phyloP scores from a whole-genome alignment of 2,113 vertebrate genomes.

The Carlito syrichta region DNA sequence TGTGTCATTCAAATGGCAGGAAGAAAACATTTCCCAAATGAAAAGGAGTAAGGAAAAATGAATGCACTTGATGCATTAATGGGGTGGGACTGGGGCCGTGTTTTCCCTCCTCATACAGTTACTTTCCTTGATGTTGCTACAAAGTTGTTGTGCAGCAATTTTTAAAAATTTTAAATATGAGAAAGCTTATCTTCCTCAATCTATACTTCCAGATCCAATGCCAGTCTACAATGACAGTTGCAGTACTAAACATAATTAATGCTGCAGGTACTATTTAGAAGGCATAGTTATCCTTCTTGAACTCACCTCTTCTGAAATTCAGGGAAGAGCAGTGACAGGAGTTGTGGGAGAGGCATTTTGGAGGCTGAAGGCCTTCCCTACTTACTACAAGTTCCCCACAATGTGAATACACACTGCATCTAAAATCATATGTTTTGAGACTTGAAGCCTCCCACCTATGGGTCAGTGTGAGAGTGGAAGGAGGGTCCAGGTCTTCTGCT shows the following conservation, averaged over 20 bases:
- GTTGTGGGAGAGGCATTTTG: not conserved
- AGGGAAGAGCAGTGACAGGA: not conserved
- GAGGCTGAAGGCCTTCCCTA: not conserved
- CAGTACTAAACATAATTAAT: not conserved
- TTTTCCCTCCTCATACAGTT: not conserved
- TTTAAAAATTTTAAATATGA: not conserved
- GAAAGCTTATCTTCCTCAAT: not conserved
- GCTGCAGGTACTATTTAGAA: not conserved
- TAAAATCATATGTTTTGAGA: not conserved
- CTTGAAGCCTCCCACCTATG: not conserved
- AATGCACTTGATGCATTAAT: not conserved
- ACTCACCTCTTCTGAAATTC: not conserved
- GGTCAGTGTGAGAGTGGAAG: not conserved
- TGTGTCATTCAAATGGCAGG: not conserved
- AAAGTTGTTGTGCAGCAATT: not conserved
- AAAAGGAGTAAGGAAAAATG: not conserved
- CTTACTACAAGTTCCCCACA: not conserved
- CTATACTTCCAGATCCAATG: not conserved
- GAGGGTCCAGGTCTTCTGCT: not conserved
- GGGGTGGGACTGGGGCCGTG: not conserved
- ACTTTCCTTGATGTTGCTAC: not conserved
- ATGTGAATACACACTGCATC: not conserved
- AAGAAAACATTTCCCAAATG: not conserved
- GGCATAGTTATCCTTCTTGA: not conserved
- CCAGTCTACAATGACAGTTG: not conserved